Conservation (phyloP, 2,113 vertebrate species). For the Ivindomyrus marchei region DNA sequence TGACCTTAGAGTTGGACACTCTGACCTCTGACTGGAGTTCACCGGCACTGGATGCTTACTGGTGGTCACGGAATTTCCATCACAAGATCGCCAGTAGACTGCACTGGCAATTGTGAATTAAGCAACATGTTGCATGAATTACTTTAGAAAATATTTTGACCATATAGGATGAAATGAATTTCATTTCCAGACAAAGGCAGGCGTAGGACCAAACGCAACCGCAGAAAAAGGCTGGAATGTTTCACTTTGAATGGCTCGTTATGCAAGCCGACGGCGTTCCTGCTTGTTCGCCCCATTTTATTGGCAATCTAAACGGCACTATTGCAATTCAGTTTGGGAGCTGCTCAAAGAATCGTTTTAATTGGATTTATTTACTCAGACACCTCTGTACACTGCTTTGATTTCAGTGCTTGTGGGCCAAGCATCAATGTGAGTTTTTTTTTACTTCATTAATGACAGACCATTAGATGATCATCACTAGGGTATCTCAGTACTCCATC, state of each 20-base stretch:
- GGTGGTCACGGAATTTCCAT: not conserved
- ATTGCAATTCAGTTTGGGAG: conserved; percentile 47
- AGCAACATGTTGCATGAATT: not conserved
- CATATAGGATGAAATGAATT: not conserved
- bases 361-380: conserved; percentile 63
- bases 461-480: conserved; percentile 19
- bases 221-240: not conserved
- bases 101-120: not conserved
- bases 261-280: conserved; percentile 46
- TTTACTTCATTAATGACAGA: conserved; percentile 53
- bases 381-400: conserved; percentile 52
- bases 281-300: conserved; percentile 45
- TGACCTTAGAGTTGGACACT: not conserved
- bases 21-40: not conserved
- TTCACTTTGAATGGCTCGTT: conserved; percentile 45
- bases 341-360: conserved; percentile 53
- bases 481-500: conserved; percentile 23
- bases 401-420: conserved; percentile 32
- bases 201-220: not conserved
- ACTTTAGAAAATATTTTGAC: not conserved
- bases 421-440: conserved; percentile 44
- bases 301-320: conserved; percentile 36
- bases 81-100: not conserved
- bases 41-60: not conserved
- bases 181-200: not conserved